Evolutionary conservation across 2,888 invertebrate species (phyloP), one percentile per base, ranked within the genome.

Genomic region (Elegia similella): DNA sequence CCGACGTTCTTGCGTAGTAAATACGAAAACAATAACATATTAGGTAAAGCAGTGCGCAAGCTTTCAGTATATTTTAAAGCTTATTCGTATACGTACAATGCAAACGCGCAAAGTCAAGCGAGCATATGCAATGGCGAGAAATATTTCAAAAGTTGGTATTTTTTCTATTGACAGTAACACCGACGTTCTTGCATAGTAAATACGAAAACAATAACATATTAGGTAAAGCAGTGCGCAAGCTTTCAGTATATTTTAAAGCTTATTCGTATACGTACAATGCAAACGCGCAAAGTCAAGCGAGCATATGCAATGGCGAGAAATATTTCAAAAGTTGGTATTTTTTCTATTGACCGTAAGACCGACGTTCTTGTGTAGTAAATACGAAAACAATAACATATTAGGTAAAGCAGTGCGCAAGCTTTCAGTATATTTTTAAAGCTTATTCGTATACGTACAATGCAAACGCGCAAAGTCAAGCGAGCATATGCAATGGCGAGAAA

Each of bases 341-440:
- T 29, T 48, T 34, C 34, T 13, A 8, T 8, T 34, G 32, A 13
- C 16, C 32, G 32, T 13, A 50, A 50, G 30, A 34, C 34, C 32
- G 50, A 16, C 50, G 34, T 50, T 34, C 8, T 50, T 43, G 43
- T 29, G 43, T 23, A 43, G 30, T 13, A 42, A 42, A 38, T 42
- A n/a, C 12, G 12, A 44, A 52, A 52, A 47, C 43, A 55, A 32
- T 56, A 46, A 46, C 44, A 55, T 12, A 23, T 23, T 23, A 15
- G 44, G 16, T 56, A 42, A 17, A 32, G 15, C 13, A 34, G 55
- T 69, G 63, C 59, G 65, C 63, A 72, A 74, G 65, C 72, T n/a
- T n/a, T n/a, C n/a, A n/a, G n/a, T n/a, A n/a, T n/a, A n/a, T n/a
- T n/a, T n/a, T n/a, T n/a, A n/a, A n/a, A n/a, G n/a, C n/a, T n/a